These are phyloP conservation scores for Salvelinus fontinalis DNA, from an alignment of 2,113 vertebrate genomes.

Conservation along the genomic window DNA sequence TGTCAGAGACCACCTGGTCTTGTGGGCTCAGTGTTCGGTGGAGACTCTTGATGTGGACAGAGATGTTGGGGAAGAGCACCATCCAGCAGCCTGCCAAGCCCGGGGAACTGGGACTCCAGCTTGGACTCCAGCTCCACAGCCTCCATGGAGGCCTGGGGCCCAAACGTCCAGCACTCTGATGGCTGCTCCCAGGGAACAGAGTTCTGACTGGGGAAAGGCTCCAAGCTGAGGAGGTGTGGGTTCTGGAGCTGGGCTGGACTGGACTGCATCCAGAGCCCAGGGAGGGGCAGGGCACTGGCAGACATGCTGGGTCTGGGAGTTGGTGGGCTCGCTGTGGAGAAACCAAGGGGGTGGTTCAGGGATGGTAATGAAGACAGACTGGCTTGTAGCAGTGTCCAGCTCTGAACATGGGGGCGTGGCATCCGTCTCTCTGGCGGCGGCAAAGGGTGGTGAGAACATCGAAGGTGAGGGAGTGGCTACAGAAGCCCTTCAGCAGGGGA, in stretches of 20 bases:
- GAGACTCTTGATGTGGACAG: neutral
- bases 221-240: constrained; percentile 25
- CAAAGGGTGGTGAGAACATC: constrained; percentile 87
- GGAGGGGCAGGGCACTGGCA: constrained; percentile 33
- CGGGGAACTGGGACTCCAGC: constrained; percentile 67
- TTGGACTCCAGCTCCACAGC: constrained; percentile 58
- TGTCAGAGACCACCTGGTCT: neutral
- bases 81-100: constrained; percentile 85
- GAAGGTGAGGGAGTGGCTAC: constrained; percentile 84
- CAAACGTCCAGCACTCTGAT: constrained; percentile 28
- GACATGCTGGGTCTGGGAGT: constrained; percentile 12
- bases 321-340: constrained; percentile 35
- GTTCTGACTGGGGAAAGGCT: constrained; percentile 38
- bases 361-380: constrained; percentile 12
- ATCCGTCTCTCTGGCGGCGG: constrained; percentile 72
- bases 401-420: constrained; percentile 71
- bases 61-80: constrained; percentile 59
- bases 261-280: constrained; percentile 50
- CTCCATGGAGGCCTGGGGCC: constrained; percentile 31
- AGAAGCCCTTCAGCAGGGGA: constrained; percentile 85
- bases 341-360: constrained; percentile 25
- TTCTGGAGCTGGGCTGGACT: constrained; percentile 23
- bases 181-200: constrained; percentile 30
- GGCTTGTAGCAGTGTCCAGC: constrained; percentile 81
- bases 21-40: neutral